Evolutionary conservation across 64 coral and sea anemone genomes (phyloP), one percentile per base, ranked within the genome.

Genomic region (Porites lutea): DNA sequence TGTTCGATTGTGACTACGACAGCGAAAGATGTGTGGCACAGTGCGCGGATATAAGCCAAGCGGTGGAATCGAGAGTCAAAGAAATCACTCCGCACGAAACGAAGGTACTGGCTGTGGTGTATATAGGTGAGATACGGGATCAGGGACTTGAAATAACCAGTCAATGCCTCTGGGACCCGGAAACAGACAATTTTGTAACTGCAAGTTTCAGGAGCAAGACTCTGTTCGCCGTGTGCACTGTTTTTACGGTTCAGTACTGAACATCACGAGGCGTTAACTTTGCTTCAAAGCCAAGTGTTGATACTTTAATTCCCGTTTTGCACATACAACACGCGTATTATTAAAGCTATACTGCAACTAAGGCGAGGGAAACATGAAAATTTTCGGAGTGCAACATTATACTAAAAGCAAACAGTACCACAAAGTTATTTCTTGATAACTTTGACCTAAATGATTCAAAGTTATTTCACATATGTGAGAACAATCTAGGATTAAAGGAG

Each of bases 81-180:
- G 52, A 22, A 53, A 52, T 94, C 60, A 88, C 64, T 59, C 37
- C 67, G 3, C 27, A 62, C n/a, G 64, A 88, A 10, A 94, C 95
- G 1, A 97, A 97, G 59, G 71, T 97, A n/a, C 82, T 97, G 9
- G 81, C 86, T 3, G 88, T 97, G 3, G 95, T 88, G 2, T 97
- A 91, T 54, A 97, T 97, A 19, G 95, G 95, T 2, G 95, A 97
- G 52, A 82, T 97, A 60, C 92, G 95, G 8, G 95, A 97, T 72
- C 95, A 97, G 68, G 95, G 95, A n/a, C 90, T 97, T 23, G 95
- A 97, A 48, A 87, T 97, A 2, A 97, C 95, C 0, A 97, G 92
- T 52, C 95, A 97, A 68, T 97, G 95, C 22, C 63, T 97, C 62
- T 97, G 95, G 95, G 92, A 97, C 86, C 92, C 95, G 4, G 83